Evolutionary conservation across 2,888 invertebrate genomes (phyloP), one percentile per base, ranked within the genome.

Genomic region (Aspidiotus destructor): DNA sequence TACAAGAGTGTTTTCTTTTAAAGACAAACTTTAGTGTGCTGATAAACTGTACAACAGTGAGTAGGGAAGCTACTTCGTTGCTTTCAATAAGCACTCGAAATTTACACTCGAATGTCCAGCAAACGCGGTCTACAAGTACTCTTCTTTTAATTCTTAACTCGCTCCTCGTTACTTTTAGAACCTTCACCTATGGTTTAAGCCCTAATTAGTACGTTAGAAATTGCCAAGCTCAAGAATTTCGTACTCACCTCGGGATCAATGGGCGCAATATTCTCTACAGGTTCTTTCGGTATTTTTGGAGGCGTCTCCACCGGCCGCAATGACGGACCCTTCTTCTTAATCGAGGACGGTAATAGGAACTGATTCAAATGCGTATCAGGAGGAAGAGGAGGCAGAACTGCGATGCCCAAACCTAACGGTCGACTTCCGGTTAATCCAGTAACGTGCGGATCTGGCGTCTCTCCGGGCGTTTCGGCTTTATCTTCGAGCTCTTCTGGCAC

Each of bases 391-490:
- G 81, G 79, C 57, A 82, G 71, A 54, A 76, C 76, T 7, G 82
- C 78, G 8, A 81, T 76, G n/a, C 83, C 85, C 73, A 87, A 78
- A 60, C 89, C 89, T 60, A 92, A 78, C 1, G 91, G 91, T 72
- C 92, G 81, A 69, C 87, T 82, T 13, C 90, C 91, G 70, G 89
- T 88, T 75, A 91, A 81, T 11, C 91, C 91, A 63, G 84, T 85
- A 61, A 85, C 81, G 41, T 85, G 85, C 1, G 86, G 84, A 80
- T 91, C 86, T 0, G 89, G 88, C 73, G 84, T 83, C 79, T 92
- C 91, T 3, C 86, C 86, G 0, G 86, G 86, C n/a, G 86, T 85
- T 76, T 89, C 89, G 1, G 83, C 80, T 75, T 86, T 86, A 62
- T 83, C 83, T 71, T 83, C 83, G 28, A 71, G 57, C 57, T 70